Base-by-base conservation (phyloP, 2,113 vertebrate genomes). In the Strix uralensis region DNA sequence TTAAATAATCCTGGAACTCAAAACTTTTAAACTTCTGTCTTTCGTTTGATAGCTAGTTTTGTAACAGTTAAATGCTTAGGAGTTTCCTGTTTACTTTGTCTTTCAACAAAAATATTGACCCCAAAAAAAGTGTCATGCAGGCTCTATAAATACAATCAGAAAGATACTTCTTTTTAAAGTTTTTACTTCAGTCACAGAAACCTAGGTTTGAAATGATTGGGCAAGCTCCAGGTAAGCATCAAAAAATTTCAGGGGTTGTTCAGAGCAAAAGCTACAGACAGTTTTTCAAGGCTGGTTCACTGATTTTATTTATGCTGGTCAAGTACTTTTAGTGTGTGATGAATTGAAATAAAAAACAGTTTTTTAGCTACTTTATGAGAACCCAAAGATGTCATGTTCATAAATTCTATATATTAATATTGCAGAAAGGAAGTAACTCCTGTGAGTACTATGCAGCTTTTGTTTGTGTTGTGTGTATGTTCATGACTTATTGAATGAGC, bases 41-140 rank as follows among this genome's bases (percentile, higher is more conserved):
- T 61, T 63, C 38, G 25, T 90, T 72, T 89, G 26, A 59, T 59
- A 55, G n/a, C 20, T 72, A 49, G 22, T 67, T 95, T 94, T 91
- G 20, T 51, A 89, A 79, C 14, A 75, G 21, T 75, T 89, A 92
- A 75, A 79, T 75, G 15, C 34, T 86, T 55, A 5, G 40, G 54
- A 81, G 51, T 87, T 96, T 94, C 78, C 69, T 82, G 57, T 85
- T 96, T 92, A 66, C 11, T 91, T 91, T 88, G 23, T 79, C 54
- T 62, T 82, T 36, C 21, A 81, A 61, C 34, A 72, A 84, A 91
- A 84, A 77, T 46, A 26, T 2, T 73, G 46, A 90, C 12, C 2
- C 7, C 0, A 1, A 30, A 65, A 38, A 73, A 73, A 8, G 7
- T 61, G 18, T 46, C 21, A 21, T 42, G 27, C 44, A 79, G 30